Evolutionary conservation across 1,140 invertebrate genomes (phyloP).

Genomic region (Drosophila orosa): DNA sequence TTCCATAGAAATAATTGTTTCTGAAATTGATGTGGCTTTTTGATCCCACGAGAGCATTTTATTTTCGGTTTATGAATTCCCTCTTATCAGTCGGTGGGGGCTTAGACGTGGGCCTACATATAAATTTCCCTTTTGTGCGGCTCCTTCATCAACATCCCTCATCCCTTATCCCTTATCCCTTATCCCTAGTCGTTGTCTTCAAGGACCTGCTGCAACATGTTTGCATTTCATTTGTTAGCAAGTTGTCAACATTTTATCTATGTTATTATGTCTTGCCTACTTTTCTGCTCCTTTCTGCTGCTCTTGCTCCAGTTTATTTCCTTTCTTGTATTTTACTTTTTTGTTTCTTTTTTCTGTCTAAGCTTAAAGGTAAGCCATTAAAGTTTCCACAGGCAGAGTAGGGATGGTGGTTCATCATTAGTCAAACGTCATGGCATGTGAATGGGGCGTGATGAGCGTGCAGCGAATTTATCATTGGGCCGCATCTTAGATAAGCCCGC

Average conservation of each 20-base stretch:
- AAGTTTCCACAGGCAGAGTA: slow-evolving; percentile 6
- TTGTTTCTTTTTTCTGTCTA: background rate
- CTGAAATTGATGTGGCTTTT: background rate
- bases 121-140: slow-evolving; percentile 36
- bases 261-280: slow-evolving; percentile 53
- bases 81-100: slow-evolving; percentile 11
- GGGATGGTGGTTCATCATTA: slow-evolving; percentile 43
- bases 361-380: slow-evolving; percentile 37
- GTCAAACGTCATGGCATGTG: slow-evolving; percentile 51
- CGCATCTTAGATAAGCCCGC: slow-evolving; percentile 36
- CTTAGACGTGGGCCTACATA: slow-evolving; percentile 27
- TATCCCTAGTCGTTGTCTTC: slow-evolving; percentile 11
- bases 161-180: background rate
- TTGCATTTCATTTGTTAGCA: slow-evolving; percentile 69
- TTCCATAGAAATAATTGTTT: background rate
- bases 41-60: slow-evolving; percentile 1
- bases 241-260: slow-evolving; percentile 64
- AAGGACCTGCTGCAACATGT: slow-evolving; percentile 52
- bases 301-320: slow-evolving; percentile 8
- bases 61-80: background rate
- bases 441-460: slow-evolving; percentile 41
- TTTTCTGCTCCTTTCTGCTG: slow-evolving; percentile 20
- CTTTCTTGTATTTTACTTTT: slow-evolving; percentile 1
- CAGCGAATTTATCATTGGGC: slow-evolving; percentile 55
- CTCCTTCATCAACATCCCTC: slow-evolving; percentile 26